A percentile compares a stretch with the other conserved stretches of the same genome.
Evolutionary conservation across 2,113 vertebrate genomes (phyloP).

Genomic region (Caloenas nicobarica): DNA sequence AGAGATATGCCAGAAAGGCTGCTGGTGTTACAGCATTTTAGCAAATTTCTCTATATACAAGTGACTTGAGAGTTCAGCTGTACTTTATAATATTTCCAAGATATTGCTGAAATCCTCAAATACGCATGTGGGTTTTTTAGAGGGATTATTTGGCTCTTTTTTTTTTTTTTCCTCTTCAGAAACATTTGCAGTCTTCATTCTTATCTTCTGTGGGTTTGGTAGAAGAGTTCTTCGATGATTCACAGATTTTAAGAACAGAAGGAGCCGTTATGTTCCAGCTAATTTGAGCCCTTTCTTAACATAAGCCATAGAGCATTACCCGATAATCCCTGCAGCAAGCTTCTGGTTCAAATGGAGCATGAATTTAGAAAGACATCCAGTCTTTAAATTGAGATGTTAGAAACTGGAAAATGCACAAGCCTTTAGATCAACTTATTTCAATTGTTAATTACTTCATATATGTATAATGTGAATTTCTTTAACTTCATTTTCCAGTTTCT

Average conservation of each 20-base stretch:
- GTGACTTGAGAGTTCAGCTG: not conserved
- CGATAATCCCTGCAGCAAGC: not conserved
- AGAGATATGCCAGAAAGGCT: not conserved
- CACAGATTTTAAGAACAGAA: conserved; percentile 36
- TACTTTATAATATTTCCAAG: not conserved
- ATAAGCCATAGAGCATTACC: conserved; percentile 12
- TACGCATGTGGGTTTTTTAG: not conserved
- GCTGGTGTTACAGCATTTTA: not conserved
- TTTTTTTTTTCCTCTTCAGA: not conserved
- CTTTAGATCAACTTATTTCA: not conserved
- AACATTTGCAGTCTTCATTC: conserved; percentile 20
- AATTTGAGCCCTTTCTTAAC: conserved; percentile 36
- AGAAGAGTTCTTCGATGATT: conserved; percentile 23
- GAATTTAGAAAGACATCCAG: not conserved
- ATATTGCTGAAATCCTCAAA: not conserved
- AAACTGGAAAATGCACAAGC: not conserved
- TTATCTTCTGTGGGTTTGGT: conserved; percentile 12
- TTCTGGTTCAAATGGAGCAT: not conserved
- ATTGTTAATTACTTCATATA: not conserved
- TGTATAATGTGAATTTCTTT: not conserved
- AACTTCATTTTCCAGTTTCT: not conserved
- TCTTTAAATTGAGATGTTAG: conserved; percentile 14
- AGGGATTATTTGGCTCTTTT: not conserved
- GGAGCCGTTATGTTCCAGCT: conserved; percentile 2
- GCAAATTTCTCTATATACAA: not conserved